A percentile compares a stretch with the other conserved stretches of the same genome.
Conservation (phyloP, 30 jellyfish, hydroid and myxozoan species). For the Catostylus mosaicus region DNA sequence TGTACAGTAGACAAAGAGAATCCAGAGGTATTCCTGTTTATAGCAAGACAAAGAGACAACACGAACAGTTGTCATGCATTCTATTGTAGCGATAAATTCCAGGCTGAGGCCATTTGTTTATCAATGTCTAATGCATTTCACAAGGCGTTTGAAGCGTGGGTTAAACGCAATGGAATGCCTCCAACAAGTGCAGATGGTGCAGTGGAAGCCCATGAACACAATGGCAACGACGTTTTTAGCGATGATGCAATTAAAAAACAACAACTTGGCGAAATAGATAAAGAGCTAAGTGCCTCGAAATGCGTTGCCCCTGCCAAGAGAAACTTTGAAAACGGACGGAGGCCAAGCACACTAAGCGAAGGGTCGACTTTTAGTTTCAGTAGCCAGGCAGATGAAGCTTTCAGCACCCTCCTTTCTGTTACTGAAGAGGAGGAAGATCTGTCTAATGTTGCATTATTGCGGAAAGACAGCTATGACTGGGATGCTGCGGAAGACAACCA, state of each 20-base stretch:
- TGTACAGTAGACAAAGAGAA: slow-evolving; percentile 45
- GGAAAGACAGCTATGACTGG: slow-evolving; percentile 6
- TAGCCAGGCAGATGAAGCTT: slow-evolving; percentile 63
- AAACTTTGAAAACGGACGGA: slow-evolving; percentile 10
- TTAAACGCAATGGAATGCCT: slow-evolving; percentile 1
- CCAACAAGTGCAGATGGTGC: neutral
- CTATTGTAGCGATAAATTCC: slow-evolving; percentile 37
- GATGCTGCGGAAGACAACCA: neutral
- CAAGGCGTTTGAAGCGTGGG: slow-evolving; percentile 62
- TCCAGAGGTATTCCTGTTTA: slow-evolving; percentile 55
- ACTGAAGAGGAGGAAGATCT: slow-evolving; percentile 40
- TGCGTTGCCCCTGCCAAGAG: neutral
- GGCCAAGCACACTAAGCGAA: slow-evolving; percentile 41
- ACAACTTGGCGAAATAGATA: neutral
- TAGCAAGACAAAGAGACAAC: slow-evolving; percentile 44
- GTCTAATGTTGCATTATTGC: neutral
- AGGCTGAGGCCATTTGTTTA: slow-evolving; percentile 62
- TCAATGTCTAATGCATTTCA: slow-evolving; percentile 66
- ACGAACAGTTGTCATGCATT: slow-evolving; percentile 53
- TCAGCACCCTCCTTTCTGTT: slow-evolving; percentile 25
- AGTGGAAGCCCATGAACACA: neutral
- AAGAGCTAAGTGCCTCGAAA: neutral
- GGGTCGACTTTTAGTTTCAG: slow-evolving; percentile 59
- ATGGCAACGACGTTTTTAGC: neutral
- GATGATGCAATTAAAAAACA: neutral